These are phyloP conservation scores for Galeopterus variegatus DNA, from an alignment of 2,113 vertebrate genomes.

Conservation along the genomic window DNA sequence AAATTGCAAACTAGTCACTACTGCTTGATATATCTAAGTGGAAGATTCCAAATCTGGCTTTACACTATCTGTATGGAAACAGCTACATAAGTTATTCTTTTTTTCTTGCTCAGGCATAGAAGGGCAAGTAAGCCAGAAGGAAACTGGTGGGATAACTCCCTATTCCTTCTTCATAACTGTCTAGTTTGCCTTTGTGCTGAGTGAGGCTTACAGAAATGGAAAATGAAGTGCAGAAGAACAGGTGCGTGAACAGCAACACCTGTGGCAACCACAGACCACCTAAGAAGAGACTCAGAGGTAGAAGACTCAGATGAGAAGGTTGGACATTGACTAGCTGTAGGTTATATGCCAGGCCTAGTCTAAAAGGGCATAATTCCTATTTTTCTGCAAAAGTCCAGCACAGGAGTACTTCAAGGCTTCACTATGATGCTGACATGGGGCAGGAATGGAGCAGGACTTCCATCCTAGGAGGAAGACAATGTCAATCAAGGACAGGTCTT, in stretches of 20 bases:
- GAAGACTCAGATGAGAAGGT: neutral
- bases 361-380: neutral
- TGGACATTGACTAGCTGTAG: neutral
- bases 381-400: slow-evolving; percentile 23
- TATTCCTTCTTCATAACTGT: neutral
- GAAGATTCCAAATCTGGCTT: neutral
- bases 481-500: neutral
- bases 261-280: neutral
- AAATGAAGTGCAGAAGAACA: neutral
- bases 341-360: neutral
- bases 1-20: neutral
- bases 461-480: neutral
- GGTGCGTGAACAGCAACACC: neutral
- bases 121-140: neutral
- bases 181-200: neutral
- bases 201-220: neutral
- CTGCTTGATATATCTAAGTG: slow-evolving; percentile 30
- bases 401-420: neutral
- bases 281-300: neutral
- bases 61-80: neutral
- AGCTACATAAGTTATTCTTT: slow-evolving; percentile 12
- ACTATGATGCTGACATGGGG: neutral
- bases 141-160: neutral
- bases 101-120: neutral
- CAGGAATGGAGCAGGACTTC: neutral